Evolutionary conservation across 2,797 vertebrate species (phyloP).

Genomic region (Prionace glauca): DNA sequence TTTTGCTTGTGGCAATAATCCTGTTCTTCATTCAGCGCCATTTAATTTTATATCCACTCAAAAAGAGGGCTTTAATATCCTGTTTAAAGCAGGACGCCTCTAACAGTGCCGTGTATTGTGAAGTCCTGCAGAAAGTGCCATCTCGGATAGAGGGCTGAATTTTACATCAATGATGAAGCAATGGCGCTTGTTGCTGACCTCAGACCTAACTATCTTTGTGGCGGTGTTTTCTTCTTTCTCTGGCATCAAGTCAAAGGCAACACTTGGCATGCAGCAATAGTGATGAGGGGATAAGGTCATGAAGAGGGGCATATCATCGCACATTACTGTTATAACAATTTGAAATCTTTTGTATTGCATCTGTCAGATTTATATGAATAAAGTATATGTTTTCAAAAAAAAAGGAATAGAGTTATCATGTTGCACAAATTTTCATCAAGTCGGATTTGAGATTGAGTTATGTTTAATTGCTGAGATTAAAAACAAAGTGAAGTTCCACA

Average conservation of each 20-base stretch:
- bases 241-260: not conserved
- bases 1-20: not conserved
- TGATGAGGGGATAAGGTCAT: too few species aligned
- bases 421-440: too few species aligned
- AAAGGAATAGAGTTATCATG: too few species aligned
- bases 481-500: too few species aligned
- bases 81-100: not conserved
- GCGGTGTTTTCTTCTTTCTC: not conserved
- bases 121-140: not conserved
- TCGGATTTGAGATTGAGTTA: too few species aligned
- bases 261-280: not conserved
- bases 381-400: too few species aligned
- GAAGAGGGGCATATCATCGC: too few species aligned
- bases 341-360: too few species aligned
- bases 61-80: not conserved
- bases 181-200: not conserved
- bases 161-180: not conserved
- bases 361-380: too few species aligned
- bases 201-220: not conserved
- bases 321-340: too few species aligned
- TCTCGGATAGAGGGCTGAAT: not conserved
- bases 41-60: not conserved
- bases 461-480: too few species aligned
- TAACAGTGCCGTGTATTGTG: not conserved
- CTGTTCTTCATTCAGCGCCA: not conserved